These are phyloP conservation scores for Henricia sp. DNA, from an alignment of 53 echinoderm and acorn worm genomes.

Conservation along the genomic window DNA sequence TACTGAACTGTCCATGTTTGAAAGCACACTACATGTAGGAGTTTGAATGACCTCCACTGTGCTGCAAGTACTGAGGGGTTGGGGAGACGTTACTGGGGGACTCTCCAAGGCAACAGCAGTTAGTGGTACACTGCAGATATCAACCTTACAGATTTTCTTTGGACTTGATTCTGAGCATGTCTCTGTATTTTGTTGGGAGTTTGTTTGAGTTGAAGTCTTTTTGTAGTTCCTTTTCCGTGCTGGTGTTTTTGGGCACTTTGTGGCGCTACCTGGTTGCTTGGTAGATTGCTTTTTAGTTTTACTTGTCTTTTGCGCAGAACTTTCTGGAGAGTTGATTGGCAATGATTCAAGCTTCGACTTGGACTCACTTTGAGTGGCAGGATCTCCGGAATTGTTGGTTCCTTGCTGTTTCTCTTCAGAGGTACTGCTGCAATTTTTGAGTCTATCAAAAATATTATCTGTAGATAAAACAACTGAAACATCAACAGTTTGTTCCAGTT, in stretches of 20 bases:
- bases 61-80: background rate
- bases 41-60: background rate
- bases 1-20: background rate
- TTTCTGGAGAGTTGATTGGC: background rate
- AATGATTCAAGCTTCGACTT: background rate
- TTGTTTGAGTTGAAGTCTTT: no score
- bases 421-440: conserved; percentile 7
- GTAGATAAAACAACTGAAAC: background rate
- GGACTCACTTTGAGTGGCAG: background rate
- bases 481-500: background rate
- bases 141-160: conserved; percentile 41
- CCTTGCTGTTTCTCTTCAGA: background rate
- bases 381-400: background rate
- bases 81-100: background rate
- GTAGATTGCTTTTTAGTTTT: conserved; percentile 1
- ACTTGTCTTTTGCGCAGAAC: background rate
- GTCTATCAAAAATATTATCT: conserved; percentile 46
- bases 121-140: background rate
- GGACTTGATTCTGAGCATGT: background rate
- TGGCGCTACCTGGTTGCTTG: background rate
- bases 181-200: background rate
- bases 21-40: background rate
- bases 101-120: background rate
- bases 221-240: conserved; percentile 42
- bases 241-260: conserved; percentile 19